Evolutionary conservation across 2,797 vertebrate species (phyloP).

Genomic region (Oophaga sylvatica): DNA sequence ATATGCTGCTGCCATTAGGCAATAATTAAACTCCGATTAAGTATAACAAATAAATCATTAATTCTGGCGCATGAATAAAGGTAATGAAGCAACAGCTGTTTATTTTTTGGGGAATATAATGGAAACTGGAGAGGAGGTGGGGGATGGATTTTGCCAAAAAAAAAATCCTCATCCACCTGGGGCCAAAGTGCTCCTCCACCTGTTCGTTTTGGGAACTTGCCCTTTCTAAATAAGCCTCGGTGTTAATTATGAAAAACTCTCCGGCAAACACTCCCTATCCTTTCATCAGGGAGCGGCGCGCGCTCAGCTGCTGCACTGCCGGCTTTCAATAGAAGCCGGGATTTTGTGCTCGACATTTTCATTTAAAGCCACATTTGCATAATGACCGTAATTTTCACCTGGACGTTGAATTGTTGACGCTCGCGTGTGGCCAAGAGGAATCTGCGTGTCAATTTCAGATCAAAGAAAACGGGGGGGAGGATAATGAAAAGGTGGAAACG

Average conservation of each 20-base stretch:
- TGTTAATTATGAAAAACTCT: constrained; percentile 39
- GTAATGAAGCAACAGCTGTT: constrained; percentile 39
- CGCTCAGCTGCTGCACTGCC: constrained; percentile 63
- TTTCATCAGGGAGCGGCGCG: not conserved
- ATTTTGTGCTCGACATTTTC: constrained; percentile 64
- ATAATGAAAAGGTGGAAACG: constrained; percentile 19
- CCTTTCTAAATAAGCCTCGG: constrained; percentile 4
- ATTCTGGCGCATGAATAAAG: constrained; percentile 15
- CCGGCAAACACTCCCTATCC: constrained; percentile 26
- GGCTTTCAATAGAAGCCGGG: constrained; percentile 64
- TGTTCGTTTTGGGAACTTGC: constrained; percentile 51
- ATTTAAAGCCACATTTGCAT: constrained; percentile 72
- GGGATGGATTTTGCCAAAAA: constrained; percentile 1
- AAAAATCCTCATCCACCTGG: constrained; percentile 21
- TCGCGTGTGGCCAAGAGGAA: constrained; percentile 33
- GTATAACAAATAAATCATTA: constrained; percentile 19
- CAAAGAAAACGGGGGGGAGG: not conserved
- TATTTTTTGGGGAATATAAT: not conserved
- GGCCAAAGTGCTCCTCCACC: constrained; percentile 44
- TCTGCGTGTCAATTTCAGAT: constrained; percentile 32
- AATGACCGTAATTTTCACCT: constrained; percentile 69
- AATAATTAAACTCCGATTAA: constrained; percentile 7
- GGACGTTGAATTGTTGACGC: constrained; percentile 55
- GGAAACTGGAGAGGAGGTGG: not conserved
- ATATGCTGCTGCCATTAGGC: not conserved